phyloP scores from a whole-genome alignment of 2,797 vertebrate species.

The Helarctos malayanus region DNA sequence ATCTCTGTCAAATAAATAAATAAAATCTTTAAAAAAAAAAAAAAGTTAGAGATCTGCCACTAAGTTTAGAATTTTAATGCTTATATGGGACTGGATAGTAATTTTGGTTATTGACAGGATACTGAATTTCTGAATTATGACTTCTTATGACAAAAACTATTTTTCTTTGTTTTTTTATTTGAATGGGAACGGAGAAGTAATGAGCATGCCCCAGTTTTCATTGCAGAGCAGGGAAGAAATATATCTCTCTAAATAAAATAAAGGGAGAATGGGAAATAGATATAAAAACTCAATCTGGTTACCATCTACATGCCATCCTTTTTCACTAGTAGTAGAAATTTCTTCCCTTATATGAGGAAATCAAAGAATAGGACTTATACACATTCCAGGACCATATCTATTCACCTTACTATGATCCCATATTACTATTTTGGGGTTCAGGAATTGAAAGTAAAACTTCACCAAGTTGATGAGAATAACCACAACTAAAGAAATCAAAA shows the following conservation, averaged over 20 bases:
- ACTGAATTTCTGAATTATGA: constrained; percentile 20
- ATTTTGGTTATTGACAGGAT: neutral
- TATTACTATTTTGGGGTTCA: neutral
- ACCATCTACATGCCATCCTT: neutral
- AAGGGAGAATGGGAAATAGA: neutral
- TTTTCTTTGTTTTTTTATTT: neutral
- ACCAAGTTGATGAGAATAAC: constrained; percentile 3
- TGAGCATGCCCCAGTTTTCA: neutral
- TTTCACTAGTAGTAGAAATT: neutral
- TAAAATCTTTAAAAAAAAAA: too few relatives aligned
- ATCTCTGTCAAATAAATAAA: too few relatives aligned
- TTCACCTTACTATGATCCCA: neutral
- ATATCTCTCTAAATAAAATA: constrained; percentile 29
- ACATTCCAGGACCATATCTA: neutral
- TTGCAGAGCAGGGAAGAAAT: neutral
- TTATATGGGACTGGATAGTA: neutral
- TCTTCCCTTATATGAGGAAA: neutral
- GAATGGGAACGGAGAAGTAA: neutral
- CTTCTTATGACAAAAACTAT: neutral
- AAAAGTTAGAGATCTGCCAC: neutral
- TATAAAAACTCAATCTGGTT: neutral
- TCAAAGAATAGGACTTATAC: neutral
- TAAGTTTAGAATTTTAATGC: constrained; percentile 18
- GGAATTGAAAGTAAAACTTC: neutral
- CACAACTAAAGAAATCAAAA: neutral